Base-by-base conservation (phyloP, 2,797 vertebrate species). In the Fratercula arctica region DNA sequence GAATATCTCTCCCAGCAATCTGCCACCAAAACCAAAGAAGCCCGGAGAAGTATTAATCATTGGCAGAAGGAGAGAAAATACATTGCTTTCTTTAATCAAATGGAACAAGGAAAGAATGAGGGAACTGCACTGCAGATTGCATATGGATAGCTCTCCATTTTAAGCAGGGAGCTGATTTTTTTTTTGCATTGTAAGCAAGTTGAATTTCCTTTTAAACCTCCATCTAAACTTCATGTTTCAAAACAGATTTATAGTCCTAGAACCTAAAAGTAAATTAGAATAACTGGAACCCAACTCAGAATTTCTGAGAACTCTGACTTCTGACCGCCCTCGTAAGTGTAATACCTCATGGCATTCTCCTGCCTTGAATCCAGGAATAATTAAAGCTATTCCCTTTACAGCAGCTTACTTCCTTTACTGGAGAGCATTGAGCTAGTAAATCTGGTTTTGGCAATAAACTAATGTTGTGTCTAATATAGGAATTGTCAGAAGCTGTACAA, bases 1-100 rank as follows among this genome's bases (percentile, higher is more conserved):
- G 59, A 92, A 91, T 76, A 21, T 93, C 54, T 90, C 54, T 80
- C 63, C 43, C 24, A 90, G 59, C 35, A 96, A 87, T 90, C 77
- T 96, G 87, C 60, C 67, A 92, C 75, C 28, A 73, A 74, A 95
- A 93, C 3, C 61, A 96, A 90, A 88, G 75, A 45, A 87, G 43
- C 3, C 5, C 5, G 3, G 57, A 87, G 76, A 89, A 92, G 64
- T 89, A 93, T 95, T 89, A 91, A 96, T 95, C 83, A 87, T 23
- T 66, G 68, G 69, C 45, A 94, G 89, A 93, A 70, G 35, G 60
- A 82, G 63, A 88, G 67, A 95, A 95, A 94, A 94, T 56, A 33
- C 50, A 93, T 35, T 87, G 54, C n/a, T 85, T 89, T 93, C 90
- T 90, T 93, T 93, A 94, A 95, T 94, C 86, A 90, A 89, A 89